Base-by-base conservation (phyloP, 2,888 invertebrate genomes). In the Leptinotarsa haldemani region DNA sequence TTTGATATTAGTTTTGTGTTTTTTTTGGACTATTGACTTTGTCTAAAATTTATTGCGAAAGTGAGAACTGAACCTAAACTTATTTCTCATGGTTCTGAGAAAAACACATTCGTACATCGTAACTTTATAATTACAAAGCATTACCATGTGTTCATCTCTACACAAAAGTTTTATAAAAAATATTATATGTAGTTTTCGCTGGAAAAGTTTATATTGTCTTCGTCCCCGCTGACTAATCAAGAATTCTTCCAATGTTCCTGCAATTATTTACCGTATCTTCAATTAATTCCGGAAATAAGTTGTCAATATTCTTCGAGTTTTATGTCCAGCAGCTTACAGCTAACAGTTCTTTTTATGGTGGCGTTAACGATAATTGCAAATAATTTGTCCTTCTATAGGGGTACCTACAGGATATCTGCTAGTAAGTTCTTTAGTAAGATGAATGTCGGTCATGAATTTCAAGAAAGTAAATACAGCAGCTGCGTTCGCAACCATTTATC, bases 341-440 rank as follows among this genome's bases (percentile, higher is more conserved):
- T 22, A 22, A 56, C 40, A 61, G n/a, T 5, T 40, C 61, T 25
- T 61, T 61, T 30, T 25, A 61, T 61, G 40, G 25, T 40, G 40
- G 40, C n/a, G 7, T 40, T 61, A 16, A 18, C 16, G 18, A 61
- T 61, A n/a, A 61, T 61, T n/a, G 16, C 61, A 30, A 22, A 48
- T 40, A 18, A 70, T 22, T 64, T 25, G n/a, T 70, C 18, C 9
- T 40, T 48, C 22, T 58, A 73, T 73, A 50, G 48, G 73, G 73
- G 73, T 73, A 69, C 73, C 73, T 69, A 72, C 72, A 72, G 47
- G 22, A 40, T 25, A 69, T 63, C 63, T 50, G n/a, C 25, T 46
- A 48, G 50, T 63, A 20, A 47, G 25, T 65, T 12, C 13, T 61
- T 25, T 4, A 15, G 15, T n/a, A 40, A 61, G 61, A 30, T 61